A percentile compares a stretch with the other conserved stretches of the same genome.
phyloP scores from a whole-genome alignment of 2,797 vertebrate genomes.

The Pyrocephalus nanus region DNA sequence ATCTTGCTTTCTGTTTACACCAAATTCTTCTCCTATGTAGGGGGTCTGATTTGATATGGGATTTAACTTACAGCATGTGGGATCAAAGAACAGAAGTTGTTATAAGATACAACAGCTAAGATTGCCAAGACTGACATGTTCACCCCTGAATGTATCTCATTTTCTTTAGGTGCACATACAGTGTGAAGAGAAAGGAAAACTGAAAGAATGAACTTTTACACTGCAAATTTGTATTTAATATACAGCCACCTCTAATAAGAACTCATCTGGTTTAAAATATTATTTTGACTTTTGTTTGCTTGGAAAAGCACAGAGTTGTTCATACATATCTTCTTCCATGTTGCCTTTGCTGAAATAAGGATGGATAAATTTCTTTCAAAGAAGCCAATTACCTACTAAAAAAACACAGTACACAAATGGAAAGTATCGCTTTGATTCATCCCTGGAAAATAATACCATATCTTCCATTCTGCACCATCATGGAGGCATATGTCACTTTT shows the following conservation, averaged over 20 bases:
- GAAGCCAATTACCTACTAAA: background rate
- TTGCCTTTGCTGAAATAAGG: background rate
- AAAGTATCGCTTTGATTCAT: background rate
- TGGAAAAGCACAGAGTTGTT: background rate
- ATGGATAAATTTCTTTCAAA: background rate
- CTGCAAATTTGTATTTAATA: background rate
- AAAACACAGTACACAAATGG: background rate
- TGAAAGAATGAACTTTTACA: background rate
- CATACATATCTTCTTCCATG: background rate
- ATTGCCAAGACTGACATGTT: background rate
- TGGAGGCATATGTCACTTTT: background rate
- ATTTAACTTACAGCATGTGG: background rate
- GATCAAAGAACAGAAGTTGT: background rate
- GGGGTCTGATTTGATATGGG: background rate
- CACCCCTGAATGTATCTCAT: background rate
- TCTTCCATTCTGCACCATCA: background rate
- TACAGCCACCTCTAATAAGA: background rate
- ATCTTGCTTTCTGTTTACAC: background rate
- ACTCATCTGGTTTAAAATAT: background rate
- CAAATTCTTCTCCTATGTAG: background rate
- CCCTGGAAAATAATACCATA: background rate
- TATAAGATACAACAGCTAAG: background rate
- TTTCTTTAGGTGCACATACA: background rate
- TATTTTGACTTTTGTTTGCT: background rate
- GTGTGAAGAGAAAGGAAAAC: background rate